phyloP scores from a whole-genome alignment of 1,140 invertebrate species.

The Panulirus ornatus region DNA sequence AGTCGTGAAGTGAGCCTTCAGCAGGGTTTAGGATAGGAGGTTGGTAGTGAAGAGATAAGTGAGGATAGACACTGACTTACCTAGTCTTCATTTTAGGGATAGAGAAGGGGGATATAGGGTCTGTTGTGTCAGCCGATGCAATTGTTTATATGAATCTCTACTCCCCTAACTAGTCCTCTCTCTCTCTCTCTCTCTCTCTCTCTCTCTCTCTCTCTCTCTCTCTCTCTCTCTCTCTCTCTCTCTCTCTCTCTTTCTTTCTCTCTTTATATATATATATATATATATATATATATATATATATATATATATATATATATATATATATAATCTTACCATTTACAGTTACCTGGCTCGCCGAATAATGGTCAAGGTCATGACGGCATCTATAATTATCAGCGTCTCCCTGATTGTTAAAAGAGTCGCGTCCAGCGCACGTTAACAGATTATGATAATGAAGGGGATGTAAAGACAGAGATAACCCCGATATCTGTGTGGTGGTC shows the following conservation, averaged over 20 bases:
- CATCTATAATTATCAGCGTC: conserved; percentile 51
- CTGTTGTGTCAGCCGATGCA: conserved; percentile 1
- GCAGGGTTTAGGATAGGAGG: no score
- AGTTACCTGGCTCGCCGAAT: conserved; percentile 19
- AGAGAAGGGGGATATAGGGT: neutral
- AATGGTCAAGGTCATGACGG: conserved; percentile 22
- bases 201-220: conserved; percentile 26
- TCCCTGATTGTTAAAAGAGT: conserved; percentile 49
- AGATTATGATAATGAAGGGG: conserved; percentile 62
- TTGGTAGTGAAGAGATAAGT: no score
- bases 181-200: no score
- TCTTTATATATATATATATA: conserved; percentile 16
- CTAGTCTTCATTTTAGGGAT: no score
- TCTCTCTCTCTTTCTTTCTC: no score
- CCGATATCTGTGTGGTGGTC: conserved; percentile 24
- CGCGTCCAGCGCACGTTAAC: conserved; percentile 20
- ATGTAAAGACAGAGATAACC: conserved; percentile 37
- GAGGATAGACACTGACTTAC: no score
- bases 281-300: conserved; percentile 6
- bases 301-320: conserved; percentile 12
- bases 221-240: conserved; percentile 21
- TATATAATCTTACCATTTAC: no score
- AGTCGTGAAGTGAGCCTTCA: neutral
- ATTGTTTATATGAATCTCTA: neutral
- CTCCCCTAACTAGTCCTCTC: neutral